Evolutionary conservation across 2,797 vertebrate species (phyloP), one percentile per base, ranked within the genome.

Genomic region (Gymnodraco acuticeps): DNA sequence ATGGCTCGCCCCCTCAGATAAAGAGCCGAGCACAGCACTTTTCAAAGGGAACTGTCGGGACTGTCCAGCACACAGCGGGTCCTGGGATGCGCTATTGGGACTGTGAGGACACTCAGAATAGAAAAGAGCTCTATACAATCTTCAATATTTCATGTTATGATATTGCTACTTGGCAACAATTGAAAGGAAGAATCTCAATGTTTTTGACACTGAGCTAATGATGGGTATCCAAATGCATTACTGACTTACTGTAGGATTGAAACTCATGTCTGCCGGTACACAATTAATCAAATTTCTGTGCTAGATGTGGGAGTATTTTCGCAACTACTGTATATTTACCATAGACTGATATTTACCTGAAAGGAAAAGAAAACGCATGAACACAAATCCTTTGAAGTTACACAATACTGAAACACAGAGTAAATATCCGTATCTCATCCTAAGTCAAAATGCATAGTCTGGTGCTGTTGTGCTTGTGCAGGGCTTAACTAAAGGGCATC

Each of bases 341-440:
- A 23, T 23, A 23, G 20, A 23, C 20, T 23, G 20, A 23, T 23
- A 23, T 23, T 66, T 2, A 70, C 81, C 77, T 63, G 70, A 73
- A 55, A 33, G 53, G n/a, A 23, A 38, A 33, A 47, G 38, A 68
- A 52, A 58, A 60, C 2, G 13, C n/a, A 17, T 10, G 10, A 51
- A 62, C 10, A 62, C 15, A 55, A 47, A 60, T 12, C 16, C 47
- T 55, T 6, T 66, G 3, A 73, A 33, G 43, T 1, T 42, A 17
- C 8, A 38, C 48, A 51, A 43, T 13, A n/a, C n/a, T 0, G 17
- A 59, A 68, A 66, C 9, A 50, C 23, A 56, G 3, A 65, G 53
- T 48, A 20, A 74, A 48, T 20, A 42, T 19, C 19, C 1, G 27
- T 43, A 20, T 53, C 59, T 43, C 41, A 4, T 56, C 33, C 11